Evolutionary conservation across 2,113 vertebrate species (phyloP).

Genomic region (Syngnathus typhle): DNA sequence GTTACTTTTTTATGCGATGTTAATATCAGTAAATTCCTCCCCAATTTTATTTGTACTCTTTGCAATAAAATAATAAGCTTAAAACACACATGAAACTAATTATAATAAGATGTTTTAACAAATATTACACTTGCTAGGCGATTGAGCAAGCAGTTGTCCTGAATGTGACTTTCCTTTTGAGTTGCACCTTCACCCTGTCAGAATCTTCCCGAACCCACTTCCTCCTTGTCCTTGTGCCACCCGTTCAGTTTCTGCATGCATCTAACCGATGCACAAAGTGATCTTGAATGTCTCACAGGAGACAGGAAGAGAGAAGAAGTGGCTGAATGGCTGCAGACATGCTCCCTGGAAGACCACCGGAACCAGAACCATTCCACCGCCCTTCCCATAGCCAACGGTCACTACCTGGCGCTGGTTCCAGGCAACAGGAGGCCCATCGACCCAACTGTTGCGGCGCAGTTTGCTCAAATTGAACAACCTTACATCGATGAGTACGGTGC

Average conservation of each 20-base stretch:
- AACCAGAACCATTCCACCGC: conserved; percentile 49
- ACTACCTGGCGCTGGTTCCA: conserved; percentile 60
- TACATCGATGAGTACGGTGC: background rate
- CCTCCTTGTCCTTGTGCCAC: conserved; percentile 30
- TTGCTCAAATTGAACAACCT: conserved; percentile 23
- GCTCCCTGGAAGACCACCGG: conserved; percentile 46
- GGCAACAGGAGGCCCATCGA: conserved; percentile 61
- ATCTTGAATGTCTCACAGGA: conserved; percentile 72
- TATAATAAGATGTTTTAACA: background rate
- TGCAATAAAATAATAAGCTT: background rate
- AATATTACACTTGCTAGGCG: background rate
- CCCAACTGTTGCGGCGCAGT: conserved; percentile 38
- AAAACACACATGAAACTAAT: too few relatives aligned
- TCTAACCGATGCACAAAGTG: conserved; percentile 64
- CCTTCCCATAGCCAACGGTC: conserved; percentile 48
- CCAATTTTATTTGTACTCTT: background rate
- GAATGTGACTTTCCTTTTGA: conserved; percentile 15
- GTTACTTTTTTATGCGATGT: background rate
- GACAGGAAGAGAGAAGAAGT: conserved; percentile 39
- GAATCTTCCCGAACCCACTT: conserved; percentile 36
- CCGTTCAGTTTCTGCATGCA: conserved; percentile 55
- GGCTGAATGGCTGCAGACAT: conserved; percentile 24
- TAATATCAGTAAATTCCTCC: background rate
- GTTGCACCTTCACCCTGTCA: conserved; percentile 36
- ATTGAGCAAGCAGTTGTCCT: background rate